Base-by-base conservation (phyloP, 2,888 invertebrate genomes). In the Orthosia cruda region DNA sequence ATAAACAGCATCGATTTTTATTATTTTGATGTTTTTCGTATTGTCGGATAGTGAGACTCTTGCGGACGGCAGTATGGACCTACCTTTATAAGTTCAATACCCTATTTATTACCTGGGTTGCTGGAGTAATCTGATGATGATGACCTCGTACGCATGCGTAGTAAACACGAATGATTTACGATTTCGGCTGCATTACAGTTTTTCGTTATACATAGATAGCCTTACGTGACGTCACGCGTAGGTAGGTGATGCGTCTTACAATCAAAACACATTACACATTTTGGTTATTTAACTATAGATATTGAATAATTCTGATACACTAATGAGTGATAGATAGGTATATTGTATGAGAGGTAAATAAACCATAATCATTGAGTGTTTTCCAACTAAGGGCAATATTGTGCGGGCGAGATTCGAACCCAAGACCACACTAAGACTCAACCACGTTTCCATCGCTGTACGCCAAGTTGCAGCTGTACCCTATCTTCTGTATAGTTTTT, bases 81-180 rank as follows among this genome's bases (percentile, higher is more conserved):
- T 40, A 40, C 40, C 40, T 40, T 1, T 40, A 40, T 40, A 59
- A 26, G 26, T 55, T 64, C 61, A 55, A 49, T 62, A 62, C 47
- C 59, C 61, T 26, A 65, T 74, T 64, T 63, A 67, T 59, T 62
- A 52, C 16, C 49, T 23, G 45, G 7, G 49, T 67, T 40, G 40
- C 40, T 40, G 9, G 40, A 1, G 54, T 57, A 40, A 61, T 57
- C 52, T 49, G 57, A 63, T 40, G 66, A 59, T 32, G 62, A 67
- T 50, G 54, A 68, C 26, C 65, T 58, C 63, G 69, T 55, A 26
- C 68, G 71, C 85, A 62, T 66, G 65, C 68, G 67, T 71, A 81
- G 74, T 83, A 77, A 81, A 81, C 71, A 83, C 63, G 15, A 54
- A 70, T 70, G 69, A 77, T 81, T 83, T 78, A 83, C 67, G 71